These are phyloP conservation scores for Pterocles burchelli DNA, from an alignment of 2,113 vertebrate genomes.

Conservation along the genomic window DNA sequence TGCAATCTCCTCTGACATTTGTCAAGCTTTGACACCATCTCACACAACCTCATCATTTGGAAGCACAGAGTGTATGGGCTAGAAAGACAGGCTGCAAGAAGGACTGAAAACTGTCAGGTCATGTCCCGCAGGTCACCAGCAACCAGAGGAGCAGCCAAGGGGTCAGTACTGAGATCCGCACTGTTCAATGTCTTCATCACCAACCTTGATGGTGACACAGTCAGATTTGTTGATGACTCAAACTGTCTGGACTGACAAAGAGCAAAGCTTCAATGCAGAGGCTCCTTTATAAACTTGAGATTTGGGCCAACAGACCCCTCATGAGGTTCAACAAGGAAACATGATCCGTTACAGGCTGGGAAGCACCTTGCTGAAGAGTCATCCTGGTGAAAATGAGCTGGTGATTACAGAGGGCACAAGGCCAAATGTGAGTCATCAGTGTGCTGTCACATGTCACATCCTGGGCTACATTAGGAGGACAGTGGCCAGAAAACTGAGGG, in stretches of 20 bases:
- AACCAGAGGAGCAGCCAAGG: background rate
- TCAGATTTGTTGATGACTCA: background rate
- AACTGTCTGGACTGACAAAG: background rate
- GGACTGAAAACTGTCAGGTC: background rate
- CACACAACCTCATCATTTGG: background rate
- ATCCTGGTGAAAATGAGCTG: background rate
- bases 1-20: background rate
- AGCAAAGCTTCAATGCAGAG: background rate
- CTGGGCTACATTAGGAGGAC: background rate
- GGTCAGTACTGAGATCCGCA: background rate
- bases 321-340: background rate
- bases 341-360: background rate
- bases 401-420: background rate
- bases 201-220: background rate
- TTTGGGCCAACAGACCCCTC: background rate
- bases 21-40: background rate
- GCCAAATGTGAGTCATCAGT: background rate
- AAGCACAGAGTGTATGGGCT: background rate
- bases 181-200: background rate
- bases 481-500: background rate
- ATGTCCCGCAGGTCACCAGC: background rate
- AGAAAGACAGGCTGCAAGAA: background rate
- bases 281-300: background rate
- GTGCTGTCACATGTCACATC: background rate
- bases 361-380: background rate